Evolutionary conservation across 2,888 invertebrate genomes (phyloP), one percentile per base, ranked within the genome.

Genomic region (Leucoptera coffeella): DNA sequence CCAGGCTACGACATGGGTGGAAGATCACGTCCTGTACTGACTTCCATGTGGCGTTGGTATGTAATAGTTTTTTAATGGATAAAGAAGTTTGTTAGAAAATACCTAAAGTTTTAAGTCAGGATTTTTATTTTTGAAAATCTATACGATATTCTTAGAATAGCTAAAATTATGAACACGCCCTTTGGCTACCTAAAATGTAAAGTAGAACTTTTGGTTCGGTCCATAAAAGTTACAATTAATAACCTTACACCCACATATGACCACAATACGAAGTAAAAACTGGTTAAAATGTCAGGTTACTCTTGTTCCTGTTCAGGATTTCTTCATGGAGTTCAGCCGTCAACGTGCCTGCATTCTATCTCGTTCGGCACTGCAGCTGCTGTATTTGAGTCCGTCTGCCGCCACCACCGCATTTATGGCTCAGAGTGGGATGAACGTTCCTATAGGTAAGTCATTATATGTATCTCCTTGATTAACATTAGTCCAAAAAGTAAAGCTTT

Each of bases 311-410:
- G 38, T 52, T 22, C 50, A 87, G 89, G 92, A 95, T 47, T 91
- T 93, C 58, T 92, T 95, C 57, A 82, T 88, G 53, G 90, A 93
- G 43, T 94, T 94, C 57, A 94, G 94, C 44, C 81, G 85, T 23
- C 81, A 82, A 42, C 79, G 80, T 2, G 91, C 94, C 2, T 95
- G 95, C 56, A 89, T 95, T 30, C 74, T 96, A 6, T 93, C 94
- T 2, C 78, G 96, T 28, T 93, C 94, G 23, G 81, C 93, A 20
- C 65, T 95, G 4, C 94, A 92, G 51, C 73, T 87, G 32, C 65
- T 91, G 15, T 91, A 90, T 51, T 72, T 85, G 31, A 61, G 57
- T 30, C 67, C 69, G 27, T 54, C 62, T 13, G 57, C 65, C 2
- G 67, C 62, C 2, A 47, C 38, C 29, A 48, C 54, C 6, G 9